Percentiles rank a stretch among this genome's conserved stretches.
Evolutionary conservation across 1,140 invertebrate species (phyloP).

Genomic region (Holotrichia oblita): DNA sequence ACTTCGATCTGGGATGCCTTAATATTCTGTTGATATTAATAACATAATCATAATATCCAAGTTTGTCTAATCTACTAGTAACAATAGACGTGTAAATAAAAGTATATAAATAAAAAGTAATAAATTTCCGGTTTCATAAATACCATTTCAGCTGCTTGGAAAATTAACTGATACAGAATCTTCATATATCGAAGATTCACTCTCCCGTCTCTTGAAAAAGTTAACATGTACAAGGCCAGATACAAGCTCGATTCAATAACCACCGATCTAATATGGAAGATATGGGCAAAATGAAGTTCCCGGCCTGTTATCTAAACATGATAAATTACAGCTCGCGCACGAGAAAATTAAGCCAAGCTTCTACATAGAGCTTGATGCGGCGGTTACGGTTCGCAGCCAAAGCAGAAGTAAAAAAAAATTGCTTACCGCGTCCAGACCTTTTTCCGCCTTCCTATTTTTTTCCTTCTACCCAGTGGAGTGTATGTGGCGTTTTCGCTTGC

Average conservation of each 20-base stretch:
- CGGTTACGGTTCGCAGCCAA: not conserved
- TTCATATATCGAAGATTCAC: not conserved
- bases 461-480: not conserved
- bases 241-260: not conserved
- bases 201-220: not conserved
- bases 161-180: too few species aligned
- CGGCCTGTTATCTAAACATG: constrained; percentile 11
- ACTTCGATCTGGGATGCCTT: too few species aligned
- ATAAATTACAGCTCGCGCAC: not conserved
- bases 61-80: too few species aligned
- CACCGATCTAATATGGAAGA: constrained; percentile 2
- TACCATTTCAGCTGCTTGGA: too few species aligned
- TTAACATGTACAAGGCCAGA: not conserved
- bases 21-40: too few species aligned
- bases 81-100: too few species aligned
- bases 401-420: not conserved
- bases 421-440: constrained; percentile 10
- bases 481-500: constrained; percentile 7
- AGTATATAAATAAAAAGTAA: too few species aligned
- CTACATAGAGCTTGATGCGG: not conserved
- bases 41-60: too few species aligned
- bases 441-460: not conserved
- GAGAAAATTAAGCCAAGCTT: constrained; percentile 9
- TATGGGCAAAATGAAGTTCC: not conserved
- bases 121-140: too few species aligned